Conservation (phyloP, 2,888 invertebrate genomes). For the Epinotia demarniana region DNA sequence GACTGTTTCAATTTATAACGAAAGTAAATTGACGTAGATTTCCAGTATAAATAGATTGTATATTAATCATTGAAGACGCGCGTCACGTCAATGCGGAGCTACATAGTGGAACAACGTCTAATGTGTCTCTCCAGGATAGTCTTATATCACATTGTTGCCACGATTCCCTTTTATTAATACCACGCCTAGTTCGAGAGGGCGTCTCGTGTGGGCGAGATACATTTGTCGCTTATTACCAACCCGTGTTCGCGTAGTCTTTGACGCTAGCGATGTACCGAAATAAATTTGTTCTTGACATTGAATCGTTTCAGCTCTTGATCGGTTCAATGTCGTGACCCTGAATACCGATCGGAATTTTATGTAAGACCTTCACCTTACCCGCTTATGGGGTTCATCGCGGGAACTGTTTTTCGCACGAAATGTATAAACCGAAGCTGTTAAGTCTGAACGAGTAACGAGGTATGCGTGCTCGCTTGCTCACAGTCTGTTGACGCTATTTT, state of each 20-base stretch:
- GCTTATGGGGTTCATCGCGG: slow-evolving; percentile 24
- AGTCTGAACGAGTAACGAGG: slow-evolving; percentile 1
- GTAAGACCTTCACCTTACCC: slow-evolving; percentile 29
- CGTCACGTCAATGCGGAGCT: slow-evolving; percentile 23
- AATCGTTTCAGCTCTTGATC: slow-evolving; percentile 55
- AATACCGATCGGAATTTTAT: slow-evolving; percentile 44
- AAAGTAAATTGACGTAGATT: slow-evolving; percentile 28
- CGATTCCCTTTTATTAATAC: slow-evolving; percentile 10
- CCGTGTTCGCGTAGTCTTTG: slow-evolving; percentile 16
- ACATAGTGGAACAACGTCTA: background rate
- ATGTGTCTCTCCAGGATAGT: background rate
- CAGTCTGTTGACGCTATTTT: slow-evolving; percentile 2
- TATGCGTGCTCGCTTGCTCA: background rate
- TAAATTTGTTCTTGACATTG: slow-evolving; percentile 61
- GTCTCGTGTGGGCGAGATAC: slow-evolving; percentile 36
- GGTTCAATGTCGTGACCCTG: slow-evolving; percentile 64
- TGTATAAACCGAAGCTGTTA: background rate
- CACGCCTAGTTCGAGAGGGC: slow-evolving; percentile 13
- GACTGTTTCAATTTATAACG: slow-evolving; percentile 16
- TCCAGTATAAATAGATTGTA: slow-evolving; percentile 33
- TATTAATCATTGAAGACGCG: slow-evolving; percentile 35
- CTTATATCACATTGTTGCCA: background rate
- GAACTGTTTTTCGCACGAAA: slow-evolving; percentile 9
- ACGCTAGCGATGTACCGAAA: slow-evolving; percentile 39
- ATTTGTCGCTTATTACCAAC: slow-evolving; percentile 20